phyloP scores from a whole-genome alignment of 2,113 vertebrate genomes.

The Prietella phreatophila region DNA sequence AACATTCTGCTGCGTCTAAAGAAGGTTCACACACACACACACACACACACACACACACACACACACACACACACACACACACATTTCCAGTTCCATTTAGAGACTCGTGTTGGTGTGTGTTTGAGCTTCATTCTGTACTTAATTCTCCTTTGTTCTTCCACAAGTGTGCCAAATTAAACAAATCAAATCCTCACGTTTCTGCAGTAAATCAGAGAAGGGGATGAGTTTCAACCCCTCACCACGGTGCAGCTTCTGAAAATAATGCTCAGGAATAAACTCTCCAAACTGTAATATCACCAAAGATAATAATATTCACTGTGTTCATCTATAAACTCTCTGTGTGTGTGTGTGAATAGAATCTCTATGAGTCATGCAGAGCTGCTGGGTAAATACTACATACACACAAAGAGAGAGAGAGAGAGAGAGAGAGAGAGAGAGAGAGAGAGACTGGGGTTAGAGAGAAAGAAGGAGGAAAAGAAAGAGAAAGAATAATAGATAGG shows the following conservation, averaged over 20 bases:
- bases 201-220: not conserved
- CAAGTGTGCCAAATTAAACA: not conserved
- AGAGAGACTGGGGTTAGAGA: not conserved
- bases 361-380: conserved; percentile 11
- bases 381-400: not conserved
- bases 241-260: not conserved
- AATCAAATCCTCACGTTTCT: not conserved
- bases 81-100: not conserved
- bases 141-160: not conserved
- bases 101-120: not conserved
- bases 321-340: not conserved
- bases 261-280: not conserved
- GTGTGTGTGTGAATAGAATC: not conserved
- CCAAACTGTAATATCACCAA: not conserved
- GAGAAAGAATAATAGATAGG: not conserved
- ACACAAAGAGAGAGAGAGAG: not conserved
- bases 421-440: not conserved
- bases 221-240: not conserved
- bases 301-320: not conserved
- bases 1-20: conserved; percentile 20
- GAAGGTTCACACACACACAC: not conserved
- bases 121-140: not conserved
- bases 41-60: not conserved
- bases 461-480: not conserved
- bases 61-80: conserved; percentile 5